Conservation (phyloP, 2,113 vertebrate species). For the Phycodurus eques region DNA sequence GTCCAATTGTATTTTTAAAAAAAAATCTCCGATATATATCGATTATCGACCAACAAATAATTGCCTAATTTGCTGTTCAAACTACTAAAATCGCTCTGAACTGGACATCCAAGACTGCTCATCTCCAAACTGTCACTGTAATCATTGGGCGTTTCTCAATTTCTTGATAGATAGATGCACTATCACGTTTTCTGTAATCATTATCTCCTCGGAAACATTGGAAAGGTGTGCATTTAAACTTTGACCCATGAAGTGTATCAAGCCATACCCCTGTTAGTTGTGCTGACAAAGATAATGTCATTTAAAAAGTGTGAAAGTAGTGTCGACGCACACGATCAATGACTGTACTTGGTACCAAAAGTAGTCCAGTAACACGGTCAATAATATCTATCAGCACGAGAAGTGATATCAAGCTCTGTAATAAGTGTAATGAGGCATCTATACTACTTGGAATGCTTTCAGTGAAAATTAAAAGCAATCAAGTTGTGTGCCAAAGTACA, state of each 20-base stretch:
- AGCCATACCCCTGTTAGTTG: neutral
- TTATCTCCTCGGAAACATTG: neutral
- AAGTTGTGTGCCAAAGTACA: neutral
- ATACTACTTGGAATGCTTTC: too few relatives aligned
- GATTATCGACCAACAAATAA: neutral
- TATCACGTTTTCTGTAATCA: neutral
- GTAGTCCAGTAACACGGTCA: neutral
- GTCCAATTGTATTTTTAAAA: too few relatives aligned
- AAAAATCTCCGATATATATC: too few relatives aligned
- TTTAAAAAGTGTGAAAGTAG: neutral
- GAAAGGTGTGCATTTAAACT: neutral
- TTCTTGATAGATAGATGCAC: neutral
- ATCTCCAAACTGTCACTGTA: neutral
- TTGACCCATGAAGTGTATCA: conserved; percentile 4
- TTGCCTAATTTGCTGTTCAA: too few relatives aligned
- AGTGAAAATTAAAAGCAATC: neutral
- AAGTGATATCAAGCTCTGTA: too few relatives aligned
- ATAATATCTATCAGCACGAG: too few relatives aligned
- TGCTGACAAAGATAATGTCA: neutral
- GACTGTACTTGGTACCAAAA: neutral
- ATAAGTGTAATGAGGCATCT: too few relatives aligned
- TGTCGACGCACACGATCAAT: neutral
- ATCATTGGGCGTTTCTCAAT: neutral
- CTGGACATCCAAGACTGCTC: neutral
- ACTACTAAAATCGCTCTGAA: neutral